These are phyloP conservation scores for Orchestes rusci DNA, from an alignment of 2,888 invertebrate genomes.

Conservation along the genomic window DNA sequence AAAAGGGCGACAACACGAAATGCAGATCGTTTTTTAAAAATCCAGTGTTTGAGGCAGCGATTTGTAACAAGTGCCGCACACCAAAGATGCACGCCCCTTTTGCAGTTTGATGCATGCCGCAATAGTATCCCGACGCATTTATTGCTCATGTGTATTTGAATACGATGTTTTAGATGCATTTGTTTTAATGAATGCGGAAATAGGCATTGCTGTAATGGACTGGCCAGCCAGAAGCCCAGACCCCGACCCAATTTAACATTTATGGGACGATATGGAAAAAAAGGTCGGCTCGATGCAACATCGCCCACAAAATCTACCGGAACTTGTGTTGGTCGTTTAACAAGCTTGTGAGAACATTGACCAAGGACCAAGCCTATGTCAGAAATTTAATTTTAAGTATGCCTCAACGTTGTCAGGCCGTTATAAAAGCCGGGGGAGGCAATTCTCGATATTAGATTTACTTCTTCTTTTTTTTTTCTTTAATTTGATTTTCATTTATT, in stretches of 20 bases:
- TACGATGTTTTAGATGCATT: background rate
- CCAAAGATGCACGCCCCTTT: background rate
- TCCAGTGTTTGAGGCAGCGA: too few relatives aligned
- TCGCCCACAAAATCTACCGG: background rate
- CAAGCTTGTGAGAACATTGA: background rate
- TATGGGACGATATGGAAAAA: background rate
- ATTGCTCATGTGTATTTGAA: too few relatives aligned
- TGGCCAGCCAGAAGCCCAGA: constrained; percentile 2
- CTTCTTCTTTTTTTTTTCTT: too few relatives aligned
- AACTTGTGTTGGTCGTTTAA: background rate
- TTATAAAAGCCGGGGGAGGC: background rate
- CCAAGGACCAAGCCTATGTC: background rate
- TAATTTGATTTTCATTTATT: too few relatives aligned
- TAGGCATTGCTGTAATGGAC: too few relatives aligned
- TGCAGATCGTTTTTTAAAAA: too few relatives aligned
- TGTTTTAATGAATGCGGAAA: constrained; percentile 2
- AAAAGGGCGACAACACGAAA: background rate
- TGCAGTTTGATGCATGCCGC: too few relatives aligned
- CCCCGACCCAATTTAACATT: too few relatives aligned
- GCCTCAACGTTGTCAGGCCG: too few relatives aligned
- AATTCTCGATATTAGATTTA: too few relatives aligned
- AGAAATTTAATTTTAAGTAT: background rate
- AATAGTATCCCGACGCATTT: too few relatives aligned
- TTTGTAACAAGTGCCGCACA: too few relatives aligned
- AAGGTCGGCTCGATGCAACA: background rate